Percentiles rank a stretch among this genome's conserved stretches.
These are phyloP conservation scores for Corythaixoides concolor DNA, from an alignment of 2,113 vertebrate genomes.

Conservation along the genomic window DNA sequence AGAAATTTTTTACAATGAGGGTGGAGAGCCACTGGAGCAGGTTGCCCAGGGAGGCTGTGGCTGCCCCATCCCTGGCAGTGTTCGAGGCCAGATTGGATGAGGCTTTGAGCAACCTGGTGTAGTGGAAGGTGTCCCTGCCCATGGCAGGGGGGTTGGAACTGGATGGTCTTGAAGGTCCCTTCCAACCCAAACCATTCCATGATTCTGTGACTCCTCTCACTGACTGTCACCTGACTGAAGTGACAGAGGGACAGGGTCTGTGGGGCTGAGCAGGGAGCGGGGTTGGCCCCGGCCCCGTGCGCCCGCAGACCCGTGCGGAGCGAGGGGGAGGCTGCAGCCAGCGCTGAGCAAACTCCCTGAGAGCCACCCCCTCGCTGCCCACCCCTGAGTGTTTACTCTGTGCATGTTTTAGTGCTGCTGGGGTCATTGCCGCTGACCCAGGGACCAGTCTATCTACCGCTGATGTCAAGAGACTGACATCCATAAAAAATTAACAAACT, in stretches of 20 bases:
- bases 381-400: conserved; percentile 46
- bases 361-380: not conserved
- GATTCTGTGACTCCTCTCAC: accelerated
- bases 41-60: no score
- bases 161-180: no score
- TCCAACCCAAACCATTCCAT: no score
- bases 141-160: no score
- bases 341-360: not conserved
- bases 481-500: conserved; percentile 16
- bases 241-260: no score
- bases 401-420: conserved; percentile 19
- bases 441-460: not conserved
- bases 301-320: not conserved
- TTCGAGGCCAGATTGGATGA: no score
- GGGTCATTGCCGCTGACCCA: conserved; percentile 38
- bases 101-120: no score
- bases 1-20: no score
- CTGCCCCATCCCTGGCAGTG: no score
- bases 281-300: accelerated
- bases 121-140: no score
- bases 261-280: not conserved
- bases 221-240: accelerated
- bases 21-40: no score
- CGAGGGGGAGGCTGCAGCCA: not conserved
- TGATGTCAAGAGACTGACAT: conserved; percentile 18